These are phyloP conservation scores for Dusona sp. DNA, from an alignment of 2,888 invertebrate genomes.

Conservation along the genomic window DNA sequence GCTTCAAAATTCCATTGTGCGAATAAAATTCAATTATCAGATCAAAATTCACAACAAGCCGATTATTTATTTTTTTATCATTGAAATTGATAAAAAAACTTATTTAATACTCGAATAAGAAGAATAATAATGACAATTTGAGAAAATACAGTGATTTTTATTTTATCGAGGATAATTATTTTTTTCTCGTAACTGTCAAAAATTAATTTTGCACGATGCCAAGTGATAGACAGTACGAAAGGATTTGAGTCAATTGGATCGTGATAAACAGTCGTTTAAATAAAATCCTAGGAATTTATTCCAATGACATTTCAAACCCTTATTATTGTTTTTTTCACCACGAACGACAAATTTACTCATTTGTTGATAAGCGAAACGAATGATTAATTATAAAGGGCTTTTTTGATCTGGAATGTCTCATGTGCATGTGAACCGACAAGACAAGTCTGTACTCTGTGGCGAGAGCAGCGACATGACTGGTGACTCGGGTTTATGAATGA, in stretches of 20 bases:
- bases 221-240: background rate
- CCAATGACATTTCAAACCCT: background rate
- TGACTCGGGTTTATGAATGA: conserved; percentile 74
- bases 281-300: background rate
- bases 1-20: background rate
- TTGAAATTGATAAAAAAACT: background rate
- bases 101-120: too few species aligned
- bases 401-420: conserved; percentile 16
- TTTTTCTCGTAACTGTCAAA: background rate
- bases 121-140: too few species aligned
- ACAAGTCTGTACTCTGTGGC: background rate
- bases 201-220: background rate
- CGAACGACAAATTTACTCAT: background rate
- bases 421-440: background rate
- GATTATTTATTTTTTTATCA: background rate
- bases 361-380: background rate
- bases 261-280: background rate
- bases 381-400: background rate
- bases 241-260: background rate
- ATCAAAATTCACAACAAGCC: background rate
- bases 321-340: background rate
- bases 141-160: background rate
- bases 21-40: background rate
- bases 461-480: conserved; percentile 50
- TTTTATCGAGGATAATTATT: background rate